Evolutionary conservation across 2,113 vertebrate genomes (phyloP).

Genomic region (Brachypteracias leptosomus): DNA sequence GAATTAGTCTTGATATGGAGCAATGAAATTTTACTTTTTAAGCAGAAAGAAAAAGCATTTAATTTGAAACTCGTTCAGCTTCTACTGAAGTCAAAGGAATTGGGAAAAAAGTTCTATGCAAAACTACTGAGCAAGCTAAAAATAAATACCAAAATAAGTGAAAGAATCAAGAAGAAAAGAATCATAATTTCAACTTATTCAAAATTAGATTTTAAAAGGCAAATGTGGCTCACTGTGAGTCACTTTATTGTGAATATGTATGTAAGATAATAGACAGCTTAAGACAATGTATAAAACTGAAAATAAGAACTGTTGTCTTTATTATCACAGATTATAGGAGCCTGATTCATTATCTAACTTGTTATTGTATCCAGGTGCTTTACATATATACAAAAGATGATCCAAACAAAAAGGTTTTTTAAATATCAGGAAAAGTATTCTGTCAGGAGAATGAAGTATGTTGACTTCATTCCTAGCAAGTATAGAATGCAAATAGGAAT

Average conservation of each 20-base stretch:
- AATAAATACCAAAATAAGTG: neutral
- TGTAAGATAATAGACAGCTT: neutral
- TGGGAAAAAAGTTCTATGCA: neutral
- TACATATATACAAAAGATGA: neutral
- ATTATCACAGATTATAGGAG: neutral
- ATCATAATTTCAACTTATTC: neutral
- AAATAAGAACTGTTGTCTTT: neutral
- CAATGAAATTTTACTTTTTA: neutral
- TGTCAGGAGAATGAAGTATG: neutral
- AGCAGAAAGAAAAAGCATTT: neutral
- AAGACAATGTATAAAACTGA: neutral
- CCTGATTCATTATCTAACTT: neutral
- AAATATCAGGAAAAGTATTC: neutral
- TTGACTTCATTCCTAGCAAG: neutral
- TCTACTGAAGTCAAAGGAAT: neutral
- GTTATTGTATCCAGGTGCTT: neutral
- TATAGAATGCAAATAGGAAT: neutral
- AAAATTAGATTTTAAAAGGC: neutral
- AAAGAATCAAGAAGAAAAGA: neutral
- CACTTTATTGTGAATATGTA: neutral
- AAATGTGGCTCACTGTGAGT: neutral
- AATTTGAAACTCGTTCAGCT: neutral
- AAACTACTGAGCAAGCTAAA: neutral
- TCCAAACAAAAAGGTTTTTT: neutral
- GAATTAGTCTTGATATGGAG: neutral